Base-by-base conservation (phyloP, 2,888 invertebrate species). In the Drosophila putrida region DNA sequence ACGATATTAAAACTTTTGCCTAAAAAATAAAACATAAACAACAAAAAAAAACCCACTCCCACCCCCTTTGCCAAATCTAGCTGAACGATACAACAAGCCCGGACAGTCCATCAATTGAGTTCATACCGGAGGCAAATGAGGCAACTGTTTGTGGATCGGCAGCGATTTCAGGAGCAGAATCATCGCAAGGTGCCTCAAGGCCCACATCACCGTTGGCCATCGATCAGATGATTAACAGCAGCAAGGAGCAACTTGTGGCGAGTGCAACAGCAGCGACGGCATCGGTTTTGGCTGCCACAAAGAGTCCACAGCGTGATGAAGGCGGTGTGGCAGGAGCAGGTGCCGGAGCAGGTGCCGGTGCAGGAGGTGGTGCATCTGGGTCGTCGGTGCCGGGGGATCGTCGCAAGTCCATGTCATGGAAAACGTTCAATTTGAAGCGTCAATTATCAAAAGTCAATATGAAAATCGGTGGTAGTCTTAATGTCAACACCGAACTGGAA, bases 381-480 rank as follows among this genome's bases (percentile, higher is more conserved):
- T 94, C 94, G 70, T 94, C 94, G 88, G 84, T 92, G 27, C 92
- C 93, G 73, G 91, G 33, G 1, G 49, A 91, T 57, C 92, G 95
- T 71, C 94, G 95, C 80, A 95, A 95, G 85, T 95, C 95, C 35
- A 94, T 95, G 76, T 92, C 94, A 64, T 96, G 96, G 96, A 96
- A 96, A 92, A 94, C 95, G 69, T 96, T 96, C 93, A 96, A 95
- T 92, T 93, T 97, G 68, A 97, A 97, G 92, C 95, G 96, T 82
- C 96, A 96, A 93, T 94, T 97, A 82, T 96, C 96, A 72, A 96
- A 94, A 93, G 96, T 96, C 79, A 95, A 95, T 85, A 95, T 91
- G 90, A 91, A 91, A 66, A 92, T 91, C 70, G 86, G 90, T 25
- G 76, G 82, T 9, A 63, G 73, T 33, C 71, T 84, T 13, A 90